Conservation (phyloP, 2,888 invertebrate species). For the Drosophila prolongata region DNA sequence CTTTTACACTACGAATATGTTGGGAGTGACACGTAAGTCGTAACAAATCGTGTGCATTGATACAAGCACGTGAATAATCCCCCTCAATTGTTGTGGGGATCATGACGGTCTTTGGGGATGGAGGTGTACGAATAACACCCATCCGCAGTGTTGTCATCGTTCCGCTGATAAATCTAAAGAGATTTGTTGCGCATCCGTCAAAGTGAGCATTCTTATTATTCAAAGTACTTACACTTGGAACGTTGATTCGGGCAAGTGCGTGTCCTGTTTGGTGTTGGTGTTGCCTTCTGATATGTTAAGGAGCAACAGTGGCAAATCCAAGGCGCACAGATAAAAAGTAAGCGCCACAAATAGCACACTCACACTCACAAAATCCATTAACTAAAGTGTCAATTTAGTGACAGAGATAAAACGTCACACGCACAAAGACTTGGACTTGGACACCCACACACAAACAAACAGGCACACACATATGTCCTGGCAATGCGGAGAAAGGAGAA, state of each 20-base stretch:
- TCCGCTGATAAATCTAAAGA: slow-evolving; percentile 57
- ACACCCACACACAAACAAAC: slow-evolving; percentile 25
- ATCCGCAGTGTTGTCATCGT: slow-evolving; percentile 35
- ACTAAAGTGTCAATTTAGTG: slow-evolving; percentile 84
- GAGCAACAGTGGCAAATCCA: slow-evolving; percentile 54
- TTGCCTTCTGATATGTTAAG: slow-evolving; percentile 29
- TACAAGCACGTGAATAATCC: slow-evolving; percentile 33
- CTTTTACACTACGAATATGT: slow-evolving; percentile 7
- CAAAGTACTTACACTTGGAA: slow-evolving; percentile 66
- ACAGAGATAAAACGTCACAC: slow-evolving; percentile 82
- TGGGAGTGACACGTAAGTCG: slow-evolving; percentile 31
- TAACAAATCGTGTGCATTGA: slow-evolving; percentile 29
- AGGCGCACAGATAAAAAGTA: slow-evolving; percentile 50
- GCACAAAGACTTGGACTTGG: slow-evolving; percentile 36
- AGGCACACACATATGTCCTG: slow-evolving; percentile 11
- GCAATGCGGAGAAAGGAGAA: slow-evolving; percentile 6
- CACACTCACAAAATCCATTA: slow-evolving; percentile 80
- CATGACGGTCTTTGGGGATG: background rate
- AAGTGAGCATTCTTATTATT: slow-evolving; percentile 77
- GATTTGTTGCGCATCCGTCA: slow-evolving; percentile 77
- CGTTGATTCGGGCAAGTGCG: slow-evolving; percentile 51
- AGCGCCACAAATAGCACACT: slow-evolving; percentile 57
- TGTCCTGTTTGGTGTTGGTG: slow-evolving; percentile 48
- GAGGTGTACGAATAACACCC: slow-evolving; percentile 1
- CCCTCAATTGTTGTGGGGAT: slow-evolving; percentile 40